These are phyloP conservation scores for Heliconius himera DNA, from an alignment of 1,140 invertebrate species.

Conservation along the genomic window DNA sequence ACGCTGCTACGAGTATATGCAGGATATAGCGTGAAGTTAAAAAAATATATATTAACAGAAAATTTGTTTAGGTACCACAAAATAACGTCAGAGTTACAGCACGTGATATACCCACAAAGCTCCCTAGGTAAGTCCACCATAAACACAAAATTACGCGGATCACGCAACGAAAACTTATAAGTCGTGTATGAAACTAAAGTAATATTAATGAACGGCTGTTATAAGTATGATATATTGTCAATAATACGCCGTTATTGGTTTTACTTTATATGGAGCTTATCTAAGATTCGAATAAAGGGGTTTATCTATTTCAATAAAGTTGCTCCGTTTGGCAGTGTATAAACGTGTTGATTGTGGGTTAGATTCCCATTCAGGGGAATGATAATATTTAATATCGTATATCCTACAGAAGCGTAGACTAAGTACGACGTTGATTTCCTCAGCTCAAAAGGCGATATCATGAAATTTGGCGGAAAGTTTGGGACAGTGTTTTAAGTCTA, in stretches of 20 bases:
- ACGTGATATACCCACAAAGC: not conserved
- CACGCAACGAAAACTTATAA: constrained; percentile 5
- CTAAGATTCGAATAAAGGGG: not conserved
- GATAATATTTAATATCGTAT: no score
- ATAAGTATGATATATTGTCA: not conserved
- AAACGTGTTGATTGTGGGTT: no score
- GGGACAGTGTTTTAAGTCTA: no score
- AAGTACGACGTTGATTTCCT: no score
- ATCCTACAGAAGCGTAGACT: no score
- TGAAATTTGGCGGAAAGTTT: no score
- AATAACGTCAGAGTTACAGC: not conserved
- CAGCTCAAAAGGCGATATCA: no score
- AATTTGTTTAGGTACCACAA: not conserved
- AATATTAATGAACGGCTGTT: constrained; percentile 8
- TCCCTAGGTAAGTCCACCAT: not conserved
- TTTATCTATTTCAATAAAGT: not conserved
- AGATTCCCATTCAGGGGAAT: no score
- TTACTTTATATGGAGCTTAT: not conserved
- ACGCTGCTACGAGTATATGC: no score
- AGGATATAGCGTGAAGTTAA: no score
- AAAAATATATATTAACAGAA: not conserved
- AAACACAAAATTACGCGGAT: constrained; percentile 8
- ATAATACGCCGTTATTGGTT: not conserved
- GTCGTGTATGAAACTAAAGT: not conserved
- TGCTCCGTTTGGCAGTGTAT: no score